Evolutionary conservation across 1,140 invertebrate species (phyloP).

Genomic region (Bombus waltoni): DNA sequence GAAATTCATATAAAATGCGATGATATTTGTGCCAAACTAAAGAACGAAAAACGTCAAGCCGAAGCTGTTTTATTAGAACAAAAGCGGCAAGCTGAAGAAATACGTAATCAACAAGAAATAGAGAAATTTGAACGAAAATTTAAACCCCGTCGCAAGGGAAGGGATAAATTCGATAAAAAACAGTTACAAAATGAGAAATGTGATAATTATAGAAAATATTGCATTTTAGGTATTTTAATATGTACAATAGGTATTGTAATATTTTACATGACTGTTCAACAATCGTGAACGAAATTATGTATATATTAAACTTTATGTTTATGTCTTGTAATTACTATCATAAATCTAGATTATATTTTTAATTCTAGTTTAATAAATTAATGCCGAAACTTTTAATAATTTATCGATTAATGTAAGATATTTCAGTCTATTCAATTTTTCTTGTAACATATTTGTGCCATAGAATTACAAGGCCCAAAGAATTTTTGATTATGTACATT

Average conservation of each 20-base stretch:
- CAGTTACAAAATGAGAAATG: neutral
- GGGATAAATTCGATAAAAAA: constrained; percentile 68
- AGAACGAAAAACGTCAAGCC: constrained; percentile 82
- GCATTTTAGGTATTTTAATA: constrained; percentile 41
- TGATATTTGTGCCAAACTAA: constrained; percentile 84
- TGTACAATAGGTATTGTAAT: constrained; percentile 38
- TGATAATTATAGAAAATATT: constrained; percentile 21
- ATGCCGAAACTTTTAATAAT: neutral
- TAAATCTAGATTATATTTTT: neutral
- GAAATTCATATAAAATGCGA: constrained; percentile 85
- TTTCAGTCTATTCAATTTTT: neutral
- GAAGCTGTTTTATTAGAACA: constrained; percentile 83
- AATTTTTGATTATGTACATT: neutral
- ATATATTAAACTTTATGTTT: too few relatives aligned
- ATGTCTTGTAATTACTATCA: neutral
- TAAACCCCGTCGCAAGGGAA: constrained; percentile 84
- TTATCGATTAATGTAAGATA: neutral
- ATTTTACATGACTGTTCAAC: constrained; percentile 5
- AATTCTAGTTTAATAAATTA: constrained; percentile 17
- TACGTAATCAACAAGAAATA: constrained; percentile 87
- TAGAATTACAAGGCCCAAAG: constrained; percentile 4
- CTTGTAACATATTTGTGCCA: neutral
- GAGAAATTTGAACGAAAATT: constrained; percentile 90
- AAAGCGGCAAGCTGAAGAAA: constrained; percentile 84
- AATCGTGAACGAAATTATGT: neutral